Conservation (phyloP, 2,888 invertebrate species). For the Campoletis raptor region DNA sequence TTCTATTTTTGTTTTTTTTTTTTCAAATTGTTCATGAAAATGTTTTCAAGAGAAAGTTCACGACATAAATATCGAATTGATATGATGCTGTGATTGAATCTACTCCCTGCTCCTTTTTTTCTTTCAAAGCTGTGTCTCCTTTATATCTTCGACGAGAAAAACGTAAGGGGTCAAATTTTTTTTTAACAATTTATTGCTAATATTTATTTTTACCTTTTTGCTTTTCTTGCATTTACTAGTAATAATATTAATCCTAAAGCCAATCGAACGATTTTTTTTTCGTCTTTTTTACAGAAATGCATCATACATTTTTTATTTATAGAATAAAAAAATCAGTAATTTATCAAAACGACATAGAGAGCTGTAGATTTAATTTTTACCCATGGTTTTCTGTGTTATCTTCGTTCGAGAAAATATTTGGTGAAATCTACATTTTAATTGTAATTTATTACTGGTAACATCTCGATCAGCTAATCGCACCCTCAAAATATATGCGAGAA, state of each 20-base stretch:
- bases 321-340: conserved; percentile 7
- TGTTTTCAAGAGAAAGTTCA: too few relatives aligned
- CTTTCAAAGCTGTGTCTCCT: too few relatives aligned
- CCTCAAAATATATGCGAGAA: background rate
- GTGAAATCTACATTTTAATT: conserved; percentile 72
- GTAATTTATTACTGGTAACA: conserved; percentile 74
- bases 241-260: background rate
- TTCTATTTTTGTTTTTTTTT: too few relatives aligned
- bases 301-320: background rate
- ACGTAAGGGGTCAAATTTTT: too few relatives aligned
- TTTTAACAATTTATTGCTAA: too few relatives aligned
- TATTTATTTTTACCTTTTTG: background rate
- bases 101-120: too few relatives aligned
- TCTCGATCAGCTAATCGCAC: conserved; percentile 6
- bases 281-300: background rate
- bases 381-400: conserved; percentile 1
- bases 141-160: too few relatives aligned
- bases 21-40: background rate
- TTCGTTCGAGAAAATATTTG: conserved; percentile 45
- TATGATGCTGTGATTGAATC: too few relatives aligned
- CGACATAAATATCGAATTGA: too few relatives aligned
- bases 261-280: too few relatives aligned
- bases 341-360: conserved; percentile 9
- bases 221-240: background rate
- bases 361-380: conserved; percentile 13